Base-by-base conservation (phyloP, 2,888 invertebrate species). In the Watsonalla binaria region DNA sequence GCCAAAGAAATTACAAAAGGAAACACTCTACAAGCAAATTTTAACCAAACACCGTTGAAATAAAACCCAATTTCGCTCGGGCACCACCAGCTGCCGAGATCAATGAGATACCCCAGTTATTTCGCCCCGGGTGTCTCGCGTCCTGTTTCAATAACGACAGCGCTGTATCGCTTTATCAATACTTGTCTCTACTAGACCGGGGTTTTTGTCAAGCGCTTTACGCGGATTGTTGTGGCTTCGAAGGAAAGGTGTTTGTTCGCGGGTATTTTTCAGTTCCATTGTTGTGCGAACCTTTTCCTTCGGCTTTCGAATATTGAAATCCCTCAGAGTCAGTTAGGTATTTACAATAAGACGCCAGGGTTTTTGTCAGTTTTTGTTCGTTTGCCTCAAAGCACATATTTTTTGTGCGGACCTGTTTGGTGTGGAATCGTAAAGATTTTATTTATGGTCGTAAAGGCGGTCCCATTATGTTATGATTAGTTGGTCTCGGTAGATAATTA, bases 41-140 rank as follows among this genome's bases (percentile, higher is more conserved):
- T 62, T 35, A 53, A 61, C 70, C 61, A 53, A 78, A 69, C 45
- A 0, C 1, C 0, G 5, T 0, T 0, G 0, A 0, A 0, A 0
- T 56, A 76, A 59, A 59, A 66, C 58, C 49, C 33, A 50, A 53
- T 73, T 70, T 79, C 5, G 46, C 47, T 51, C 65, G 59, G 8
- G 7, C 0, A 8, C 13, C 13, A 9, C n/a, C 56, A 48, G 57
- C 67, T 63, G 65, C 74, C 69, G 72, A 80, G 82, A 84, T 83
- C 82, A 80, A 83, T 79, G 80, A 76, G 72, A 78, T 80, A 84
- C 84, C 86, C 86, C 79, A 76, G 80, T 77, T 80, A 82, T 85
- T 85, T 77, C 79, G 77, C 80, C 80, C 78, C 77, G 80, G 80
- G 80, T 78, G 77, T 70, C 78, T 72, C 72, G 70, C 67, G 75